These are phyloP conservation scores for Rhea americana DNA, from an alignment of 2,113 vertebrate genomes.

Conservation along the genomic window DNA sequence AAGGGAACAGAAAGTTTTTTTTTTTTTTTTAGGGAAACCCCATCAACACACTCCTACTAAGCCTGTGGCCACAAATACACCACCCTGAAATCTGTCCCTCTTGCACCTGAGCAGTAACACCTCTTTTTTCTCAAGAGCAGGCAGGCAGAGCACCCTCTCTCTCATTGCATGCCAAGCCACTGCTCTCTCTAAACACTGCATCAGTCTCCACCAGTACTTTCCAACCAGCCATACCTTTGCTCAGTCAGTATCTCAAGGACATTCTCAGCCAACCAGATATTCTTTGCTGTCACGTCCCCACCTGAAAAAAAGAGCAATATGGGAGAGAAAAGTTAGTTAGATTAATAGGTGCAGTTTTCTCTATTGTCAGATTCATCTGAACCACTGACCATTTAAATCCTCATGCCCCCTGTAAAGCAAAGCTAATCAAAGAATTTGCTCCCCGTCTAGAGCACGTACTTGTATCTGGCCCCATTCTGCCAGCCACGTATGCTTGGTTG, in stretches of 20 bases:
- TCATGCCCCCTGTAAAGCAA: background rate
- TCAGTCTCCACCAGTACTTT: rapidly evolving
- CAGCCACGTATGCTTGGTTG: background rate
- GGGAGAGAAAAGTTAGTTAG: background rate
- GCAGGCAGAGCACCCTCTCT: background rate
- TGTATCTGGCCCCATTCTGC: background rate
- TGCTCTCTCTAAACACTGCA: too few relatives aligned
- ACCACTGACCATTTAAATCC: rapidly evolving
- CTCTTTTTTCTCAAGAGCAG: background rate
- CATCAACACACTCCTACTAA: background rate
- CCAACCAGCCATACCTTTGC: conserved; percentile 79
- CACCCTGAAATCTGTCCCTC: background rate
- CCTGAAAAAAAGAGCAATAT: conserved; percentile 69
- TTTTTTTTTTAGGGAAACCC: background rate
- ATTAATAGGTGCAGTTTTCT: rapidly evolving
- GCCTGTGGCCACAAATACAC: background rate
- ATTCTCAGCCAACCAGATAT: conserved; percentile 93
- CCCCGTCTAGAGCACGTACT: background rate
- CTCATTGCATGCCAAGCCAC: rapidly evolving
- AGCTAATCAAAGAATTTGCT: background rate
- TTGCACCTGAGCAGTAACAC: background rate
- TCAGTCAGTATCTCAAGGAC: conserved; percentile 92
- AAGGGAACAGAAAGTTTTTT: background rate
- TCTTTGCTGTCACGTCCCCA: conserved; percentile 91
- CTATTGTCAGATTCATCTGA: rapidly evolving